Evolutionary conservation across 2,113 vertebrate species (phyloP).

Genomic region (Rhizomys pruinosus): DNA sequence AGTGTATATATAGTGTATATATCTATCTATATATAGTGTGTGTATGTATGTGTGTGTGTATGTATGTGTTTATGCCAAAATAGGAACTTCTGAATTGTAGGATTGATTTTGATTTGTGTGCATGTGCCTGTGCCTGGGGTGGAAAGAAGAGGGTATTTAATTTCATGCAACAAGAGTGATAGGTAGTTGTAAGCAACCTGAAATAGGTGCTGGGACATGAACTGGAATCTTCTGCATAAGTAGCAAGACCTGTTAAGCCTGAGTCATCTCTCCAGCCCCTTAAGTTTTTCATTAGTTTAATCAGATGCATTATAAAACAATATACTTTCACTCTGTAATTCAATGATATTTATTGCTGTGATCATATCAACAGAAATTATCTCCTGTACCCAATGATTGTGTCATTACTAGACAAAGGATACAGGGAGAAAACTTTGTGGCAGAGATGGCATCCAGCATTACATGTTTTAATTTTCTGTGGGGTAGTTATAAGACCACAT

Average conservation of each 20-base stretch:
- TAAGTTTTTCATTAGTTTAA: neutral
- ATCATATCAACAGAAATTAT: neutral
- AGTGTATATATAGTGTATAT: too few species aligned
- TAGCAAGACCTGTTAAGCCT: too few species aligned
- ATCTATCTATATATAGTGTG: neutral
- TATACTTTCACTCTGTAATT: neutral
- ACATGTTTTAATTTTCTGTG: neutral
- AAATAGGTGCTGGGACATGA: too few species aligned
- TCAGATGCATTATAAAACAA: neutral
- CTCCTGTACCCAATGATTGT: neutral
- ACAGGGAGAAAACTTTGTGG: neutral
- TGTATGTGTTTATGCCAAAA: neutral
- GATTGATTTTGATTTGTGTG: too few species aligned
- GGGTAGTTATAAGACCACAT: neutral
- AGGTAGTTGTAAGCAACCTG: too few species aligned
- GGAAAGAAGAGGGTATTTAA: neutral
- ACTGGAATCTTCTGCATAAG: too few species aligned
- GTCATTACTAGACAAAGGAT: neutral
- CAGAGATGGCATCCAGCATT: neutral
- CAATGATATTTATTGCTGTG: neutral
- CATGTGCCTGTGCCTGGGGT: too few species aligned
- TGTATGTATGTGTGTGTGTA: neutral
- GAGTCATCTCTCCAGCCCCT: too few species aligned
- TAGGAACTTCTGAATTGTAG: neutral
- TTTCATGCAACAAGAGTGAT: neutral